phyloP scores from a whole-genome alignment of 2,888 invertebrate genomes.

The Electrophaes corylata region DNA sequence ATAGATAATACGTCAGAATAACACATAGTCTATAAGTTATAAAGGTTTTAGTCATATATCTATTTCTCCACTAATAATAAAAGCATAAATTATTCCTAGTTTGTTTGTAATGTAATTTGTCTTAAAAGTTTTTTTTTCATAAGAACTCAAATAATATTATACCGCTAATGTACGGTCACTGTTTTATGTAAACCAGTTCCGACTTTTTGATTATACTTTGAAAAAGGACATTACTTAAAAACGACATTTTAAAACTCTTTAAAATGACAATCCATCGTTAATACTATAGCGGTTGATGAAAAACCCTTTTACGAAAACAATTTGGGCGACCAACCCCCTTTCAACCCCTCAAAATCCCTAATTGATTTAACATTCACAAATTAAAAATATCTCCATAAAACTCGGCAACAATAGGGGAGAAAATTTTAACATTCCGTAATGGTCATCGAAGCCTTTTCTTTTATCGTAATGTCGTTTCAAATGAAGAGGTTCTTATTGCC shows the following conservation, averaged over 20 bases:
- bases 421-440: constrained; percentile 60
- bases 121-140: no score
- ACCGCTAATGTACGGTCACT: no score
- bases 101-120: no score
- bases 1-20: no score
- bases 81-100: no score
- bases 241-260: constrained; percentile 6
- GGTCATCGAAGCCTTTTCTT: constrained; percentile 69
- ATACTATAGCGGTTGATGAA: constrained; percentile 12
- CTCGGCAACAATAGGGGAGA: constrained; percentile 42
- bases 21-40: no score
- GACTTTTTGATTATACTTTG: neutral
- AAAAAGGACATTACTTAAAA: constrained; percentile 4
- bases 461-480: constrained; percentile 69
- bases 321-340: constrained; percentile 8
- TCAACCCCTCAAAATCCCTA: constrained; percentile 17
- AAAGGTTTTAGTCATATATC: no score
- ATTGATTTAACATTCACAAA: constrained; percentile 32
- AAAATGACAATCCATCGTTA: constrained; percentile 8
- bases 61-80: no score
- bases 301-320: constrained; percentile 12
- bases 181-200: neutral
- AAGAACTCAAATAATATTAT: neutral
- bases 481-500: constrained; percentile 64
- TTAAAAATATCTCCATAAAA: constrained; percentile 41